Evolutionary conservation across 92 coral and sea anemone species (phyloP), one percentile per base, ranked within the genome.

Genomic region (Plumapathes pennacea): DNA sequence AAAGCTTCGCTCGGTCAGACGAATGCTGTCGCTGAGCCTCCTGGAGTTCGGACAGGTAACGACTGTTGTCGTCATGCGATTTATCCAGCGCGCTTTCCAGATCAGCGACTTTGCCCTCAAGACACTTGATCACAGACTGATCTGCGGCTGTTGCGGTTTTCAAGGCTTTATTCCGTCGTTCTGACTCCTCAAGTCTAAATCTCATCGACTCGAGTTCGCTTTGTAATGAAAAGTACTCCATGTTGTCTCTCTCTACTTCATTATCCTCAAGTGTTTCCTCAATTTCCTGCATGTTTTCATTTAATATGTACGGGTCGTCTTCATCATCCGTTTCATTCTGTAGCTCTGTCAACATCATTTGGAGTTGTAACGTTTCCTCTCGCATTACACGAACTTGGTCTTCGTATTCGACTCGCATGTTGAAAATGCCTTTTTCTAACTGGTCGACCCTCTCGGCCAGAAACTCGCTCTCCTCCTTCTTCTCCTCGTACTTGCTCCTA

Each of bases 391-490:
- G 72, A 6, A 91, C 63, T 17, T 91, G 89, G 57, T 77, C 81
- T 32, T 87, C 87, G 59, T 91, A 88, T 44, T 88, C 90, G 19
- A 83, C 72, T 25, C 90, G 81, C 81, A 88, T 70, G 49, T 80
- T 74, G 25, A 85, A 58, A 40, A 91, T 83, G 46, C 85, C 86
- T 47, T 85, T 76, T 42, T 91, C 97, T 1, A 91, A 74, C 21
- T 64, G 73, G 37, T 78, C 78, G 24, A 91, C 77, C 68, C 85
- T 74, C 36, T 89, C 96, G 0, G 97, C 81, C 8, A 92, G 71
- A 57, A 84, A 92, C 32, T 88, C 87, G 37, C 96, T 92, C 38
- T 92, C 98, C 13, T 90, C 96, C 23, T 77, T 88, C 72, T 92
- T 89, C 39, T 80, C 77, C 32, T 86, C 77, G 56, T 89, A 92